Evolutionary conservation across 2,797 vertebrate genomes (phyloP), one percentile per base, ranked within the genome.

Genomic region (Cuculus canorus): DNA sequence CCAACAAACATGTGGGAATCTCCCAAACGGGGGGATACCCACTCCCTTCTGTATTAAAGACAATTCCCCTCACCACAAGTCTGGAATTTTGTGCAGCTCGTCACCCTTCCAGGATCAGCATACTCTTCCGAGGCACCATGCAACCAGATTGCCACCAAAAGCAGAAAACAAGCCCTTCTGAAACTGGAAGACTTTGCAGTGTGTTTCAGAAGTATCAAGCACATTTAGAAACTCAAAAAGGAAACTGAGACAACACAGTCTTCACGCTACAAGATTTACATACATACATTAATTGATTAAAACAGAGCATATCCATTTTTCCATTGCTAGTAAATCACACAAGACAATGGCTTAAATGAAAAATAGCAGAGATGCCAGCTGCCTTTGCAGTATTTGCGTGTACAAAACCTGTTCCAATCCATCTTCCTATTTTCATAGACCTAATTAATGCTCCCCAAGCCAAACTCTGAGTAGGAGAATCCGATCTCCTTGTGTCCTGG

Each of bases 401-500:
- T 22, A 35, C 27, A 33, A 19, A 68, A 21, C 32, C 19, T 1
- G 2, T 11, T 33, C 32, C 11, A 25, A 11, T 25, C 60, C 37
- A 10, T 25, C 18, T 41, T 11, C 15, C 1, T 2, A 2, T 19
- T 33, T 37, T 19, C 47, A 47, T 6, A 25, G 32, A 10, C 16
- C 13, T 8, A 25, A 33, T 4, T 14, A 18, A 13, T 48, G 6
- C 16, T 63, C 68, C 69, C 37, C 54, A 4, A 4, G 25, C 39
- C 0, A 1, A 59, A 63, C 41, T 9, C 24, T 0, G 1, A 11
- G 14, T 1, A 14, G 23, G 13, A 70, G 82, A 90, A 86, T 28
- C 13, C 0, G 25, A 75, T 39, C 75, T 5, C 22, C 0, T 1
- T 1, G 0, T 18, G n/a, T 64, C 27, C 28, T 5, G 78, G 17